Base-by-base conservation (phyloP, 2,113 vertebrate genomes). In the Actenoides lindsayi region DNA sequence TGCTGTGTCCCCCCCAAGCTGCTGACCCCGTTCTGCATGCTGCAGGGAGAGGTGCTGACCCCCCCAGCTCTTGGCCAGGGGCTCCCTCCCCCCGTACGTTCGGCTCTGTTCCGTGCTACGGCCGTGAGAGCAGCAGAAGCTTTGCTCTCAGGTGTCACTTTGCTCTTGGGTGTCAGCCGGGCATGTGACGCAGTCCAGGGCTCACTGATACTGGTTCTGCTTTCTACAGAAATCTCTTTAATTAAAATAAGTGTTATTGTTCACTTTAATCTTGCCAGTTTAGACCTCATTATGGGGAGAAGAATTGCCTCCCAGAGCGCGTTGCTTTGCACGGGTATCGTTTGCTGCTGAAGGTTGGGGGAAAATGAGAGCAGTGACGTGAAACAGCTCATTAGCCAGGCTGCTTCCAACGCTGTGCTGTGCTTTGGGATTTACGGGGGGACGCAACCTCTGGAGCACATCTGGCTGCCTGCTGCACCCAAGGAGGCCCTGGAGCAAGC, bases 161-260 rank as follows among this genome's bases (percentile, higher is more conserved):
- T 23, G 76, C 64, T 85, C 13, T 42, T 42, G 8, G n/a, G 3
- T 21, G 4, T 65, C 57, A 51, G 76, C 31, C 21, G 2, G 18
- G 27, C 2, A 0, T 4, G 1, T 0, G 5, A 51, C 6, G 2
- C 1, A 1, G 53, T 50, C 53, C 15, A 28, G 41, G 59, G 37
- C 64, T 77, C n/a, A 25, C 42, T 23, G 60, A 46, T 53, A 41
- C 37, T 7, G 1, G 33, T 25, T 44, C 70, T 83, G 11, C 70
- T 48, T 86, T 68, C 67, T 68, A 23, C 37, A 37, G 76, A 77
- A 78, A 30, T 53, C 54, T 73, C 77, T 68, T 80, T 80, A 81
- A 84, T 81, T 77, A 63, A 78, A 87, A 68, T 62, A 67, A 51
- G 68, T 20, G 79, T 78, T 73, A 62, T 57, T 77, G 67, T 86